phyloP scores from a whole-genome alignment of 1,140 invertebrate genomes.

The Ectropis grisescens region DNA sequence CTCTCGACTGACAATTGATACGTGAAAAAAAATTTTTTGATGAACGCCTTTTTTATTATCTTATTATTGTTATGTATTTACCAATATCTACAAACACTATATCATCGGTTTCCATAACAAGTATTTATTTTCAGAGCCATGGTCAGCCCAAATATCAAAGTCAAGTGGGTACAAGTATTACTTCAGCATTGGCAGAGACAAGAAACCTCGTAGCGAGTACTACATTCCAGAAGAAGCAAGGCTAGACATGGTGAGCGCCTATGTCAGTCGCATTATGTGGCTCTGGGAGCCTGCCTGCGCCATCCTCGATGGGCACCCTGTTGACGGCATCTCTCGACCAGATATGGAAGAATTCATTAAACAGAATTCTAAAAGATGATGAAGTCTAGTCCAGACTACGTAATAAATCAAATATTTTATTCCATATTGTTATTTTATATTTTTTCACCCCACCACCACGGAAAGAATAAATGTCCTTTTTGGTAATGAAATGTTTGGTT shows the following conservation, averaged over 20 bases:
- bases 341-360: slow-evolving; percentile 38
- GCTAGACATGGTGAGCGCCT: slow-evolving; percentile 36
- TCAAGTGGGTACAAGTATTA: slow-evolving; percentile 42
- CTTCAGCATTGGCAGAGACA: slow-evolving; percentile 24
- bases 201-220: slow-evolving; percentile 31
- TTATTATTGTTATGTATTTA: no score
- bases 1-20: no score
- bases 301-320: slow-evolving; percentile 32
- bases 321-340: slow-evolving; percentile 18
- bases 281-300: slow-evolving; percentile 38
- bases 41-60: no score
- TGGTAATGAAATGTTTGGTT: no score
- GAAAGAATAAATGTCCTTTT: no score
- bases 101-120: no score
- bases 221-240: slow-evolving; percentile 29
- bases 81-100: no score
- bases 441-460: no score
- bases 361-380: background rate
- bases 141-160: slow-evolving; percentile 50
- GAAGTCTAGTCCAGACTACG: no score
- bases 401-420: no score
- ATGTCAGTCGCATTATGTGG: slow-evolving; percentile 33
- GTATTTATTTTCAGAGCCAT: slow-evolving; percentile 45
- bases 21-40: no score
- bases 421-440: no score